These are phyloP conservation scores for Dicentrarchus labrax DNA, from an alignment of 2,113 vertebrate genomes.

Conservation along the genomic window DNA sequence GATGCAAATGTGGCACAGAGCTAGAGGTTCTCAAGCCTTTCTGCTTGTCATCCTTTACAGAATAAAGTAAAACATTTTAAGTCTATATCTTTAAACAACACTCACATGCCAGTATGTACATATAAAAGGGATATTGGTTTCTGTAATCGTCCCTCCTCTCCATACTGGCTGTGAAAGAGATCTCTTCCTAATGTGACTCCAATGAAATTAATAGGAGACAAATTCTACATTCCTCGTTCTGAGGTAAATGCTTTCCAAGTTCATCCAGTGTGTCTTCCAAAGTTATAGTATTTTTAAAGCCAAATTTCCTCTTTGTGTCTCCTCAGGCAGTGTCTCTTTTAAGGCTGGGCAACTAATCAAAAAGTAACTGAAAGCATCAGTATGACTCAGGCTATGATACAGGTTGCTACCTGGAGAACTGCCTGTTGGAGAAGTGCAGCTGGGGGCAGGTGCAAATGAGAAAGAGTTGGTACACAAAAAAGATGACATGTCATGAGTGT, in stretches of 20 bases:
- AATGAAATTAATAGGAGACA: background rate
- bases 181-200: background rate
- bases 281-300: too few relatives aligned
- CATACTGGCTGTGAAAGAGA: background rate
- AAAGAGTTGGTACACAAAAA: too few relatives aligned
- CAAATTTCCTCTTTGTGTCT: too few relatives aligned
- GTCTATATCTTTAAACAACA: background rate
- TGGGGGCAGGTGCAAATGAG: background rate
- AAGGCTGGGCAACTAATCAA: too few relatives aligned
- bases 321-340: too few relatives aligned
- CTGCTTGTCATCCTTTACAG: background rate
- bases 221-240: background rate
- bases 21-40: background rate
- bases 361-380: too few relatives aligned
- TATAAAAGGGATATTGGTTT: background rate
- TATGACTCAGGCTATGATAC: too few relatives aligned
- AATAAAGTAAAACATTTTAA: background rate
- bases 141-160: background rate
- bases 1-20: background rate
- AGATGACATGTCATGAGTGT: too few relatives aligned
- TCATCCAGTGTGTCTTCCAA: too few relatives aligned
- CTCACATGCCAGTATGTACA: background rate
- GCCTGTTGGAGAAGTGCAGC: background rate
- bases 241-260: background rate
- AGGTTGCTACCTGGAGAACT: too few relatives aligned